Evolutionary conservation across 2,797 vertebrate genomes (phyloP).

Genomic region (Channa striata): DNA sequence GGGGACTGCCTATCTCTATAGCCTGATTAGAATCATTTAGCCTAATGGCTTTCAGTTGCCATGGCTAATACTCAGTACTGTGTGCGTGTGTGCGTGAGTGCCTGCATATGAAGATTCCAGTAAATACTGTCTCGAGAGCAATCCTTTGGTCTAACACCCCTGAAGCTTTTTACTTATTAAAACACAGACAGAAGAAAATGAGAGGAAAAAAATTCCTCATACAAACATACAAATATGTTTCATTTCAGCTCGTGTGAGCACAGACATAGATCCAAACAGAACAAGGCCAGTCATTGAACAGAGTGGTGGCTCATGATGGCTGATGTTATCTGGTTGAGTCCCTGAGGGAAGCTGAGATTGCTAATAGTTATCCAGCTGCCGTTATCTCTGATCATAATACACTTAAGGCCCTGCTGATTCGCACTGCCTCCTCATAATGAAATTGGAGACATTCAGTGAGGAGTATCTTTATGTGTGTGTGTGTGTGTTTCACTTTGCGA

Average conservation of each 20-base stretch:
- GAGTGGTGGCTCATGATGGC: conserved; percentile 37
- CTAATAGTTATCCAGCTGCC: conserved; percentile 46
- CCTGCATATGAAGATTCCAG: conserved; percentile 10
- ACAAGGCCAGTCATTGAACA: conserved; percentile 43
- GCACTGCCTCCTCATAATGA: conserved; percentile 29
- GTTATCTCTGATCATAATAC: conserved; percentile 57
- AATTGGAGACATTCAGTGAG: conserved; percentile 1
- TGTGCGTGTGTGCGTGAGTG: conserved; percentile 20
- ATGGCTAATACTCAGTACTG: conserved; percentile 37
- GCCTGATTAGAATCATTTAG: conserved; percentile 56
- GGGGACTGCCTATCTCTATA: conserved; percentile 37
- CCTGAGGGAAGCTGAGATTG: conserved; percentile 51
- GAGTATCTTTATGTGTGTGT: neutral
- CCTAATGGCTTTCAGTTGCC: conserved; percentile 41
- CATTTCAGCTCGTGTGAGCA: conserved; percentile 40
- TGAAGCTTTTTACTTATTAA: conserved; percentile 36
- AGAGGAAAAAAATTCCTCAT: conserved; percentile 15
- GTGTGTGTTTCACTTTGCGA: neutral
- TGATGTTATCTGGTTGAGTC: conserved; percentile 51
- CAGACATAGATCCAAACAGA: conserved; percentile 20
- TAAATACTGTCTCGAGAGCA: too few species aligned
- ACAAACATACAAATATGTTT: conserved; percentile 27
- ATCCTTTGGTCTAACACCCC: conserved; percentile 23
- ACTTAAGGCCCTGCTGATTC: conserved; percentile 43
- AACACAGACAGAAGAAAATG: conserved; percentile 6